Percentiles rank a stretch among this genome's conserved stretches.
Evolutionary conservation across 2,113 vertebrate genomes (phyloP).

Genomic region (Malurus cyaneus): DNA sequence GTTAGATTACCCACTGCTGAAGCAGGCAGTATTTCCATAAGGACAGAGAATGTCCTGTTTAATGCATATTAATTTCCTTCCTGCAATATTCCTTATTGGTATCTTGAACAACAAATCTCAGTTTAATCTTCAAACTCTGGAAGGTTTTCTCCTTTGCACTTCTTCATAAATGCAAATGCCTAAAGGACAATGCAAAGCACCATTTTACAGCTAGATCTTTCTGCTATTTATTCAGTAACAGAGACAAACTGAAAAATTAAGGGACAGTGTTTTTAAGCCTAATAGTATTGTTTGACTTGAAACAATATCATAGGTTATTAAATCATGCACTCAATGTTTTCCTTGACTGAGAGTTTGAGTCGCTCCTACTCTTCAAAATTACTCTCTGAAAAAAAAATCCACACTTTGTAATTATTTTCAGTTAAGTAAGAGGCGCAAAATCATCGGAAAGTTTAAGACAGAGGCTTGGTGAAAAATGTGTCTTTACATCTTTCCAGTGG

Average conservation of each 20-base stretch:
- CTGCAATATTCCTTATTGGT: not conserved
- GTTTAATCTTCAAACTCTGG: not conserved
- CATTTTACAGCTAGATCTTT: not conserved
- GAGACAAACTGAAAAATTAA: not conserved
- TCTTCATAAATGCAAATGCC: not conserved
- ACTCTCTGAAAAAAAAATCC: not conserved
- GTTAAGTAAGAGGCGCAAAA: not conserved
- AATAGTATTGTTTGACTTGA: not conserved
- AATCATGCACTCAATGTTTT: not conserved
- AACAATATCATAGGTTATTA: not conserved
- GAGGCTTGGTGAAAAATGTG: accelerated
- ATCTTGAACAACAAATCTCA: not conserved
- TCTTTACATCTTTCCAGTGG: not conserved
- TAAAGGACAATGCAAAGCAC: not conserved
- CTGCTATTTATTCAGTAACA: not conserved
- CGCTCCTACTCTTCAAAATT: not conserved
- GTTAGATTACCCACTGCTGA: not conserved
- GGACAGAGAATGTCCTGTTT: not conserved
- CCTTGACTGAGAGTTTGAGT: not conserved
- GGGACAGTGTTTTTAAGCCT: not conserved
- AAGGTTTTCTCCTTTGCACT: not conserved
- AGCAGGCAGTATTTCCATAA: not conserved
- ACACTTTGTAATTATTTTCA: not conserved
- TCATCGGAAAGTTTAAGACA: not conserved
- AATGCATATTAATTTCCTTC: not conserved